Evolutionary conservation across 1,140 invertebrate genomes (phyloP).

Genomic region (Microplitis mediator): DNA sequence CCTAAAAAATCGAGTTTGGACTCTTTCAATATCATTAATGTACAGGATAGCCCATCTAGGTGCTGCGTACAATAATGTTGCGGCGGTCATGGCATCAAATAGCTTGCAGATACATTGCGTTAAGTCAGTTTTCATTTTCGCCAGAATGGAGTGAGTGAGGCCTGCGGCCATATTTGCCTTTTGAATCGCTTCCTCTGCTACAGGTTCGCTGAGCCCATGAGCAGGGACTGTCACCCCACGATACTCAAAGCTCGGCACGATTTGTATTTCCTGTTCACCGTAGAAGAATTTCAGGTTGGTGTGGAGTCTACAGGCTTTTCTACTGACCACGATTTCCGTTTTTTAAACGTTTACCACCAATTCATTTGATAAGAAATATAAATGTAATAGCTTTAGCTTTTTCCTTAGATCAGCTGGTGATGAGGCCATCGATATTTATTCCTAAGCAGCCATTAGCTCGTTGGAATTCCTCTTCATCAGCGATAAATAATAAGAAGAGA

Average conservation of each 20-base stretch:
- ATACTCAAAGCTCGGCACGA: not conserved
- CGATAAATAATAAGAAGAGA: constrained; percentile 28
- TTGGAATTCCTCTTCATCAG: constrained; percentile 29
- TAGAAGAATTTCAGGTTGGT: not conserved
- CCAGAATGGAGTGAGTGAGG: not conserved
- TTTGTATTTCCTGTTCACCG: no score
- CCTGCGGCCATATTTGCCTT: not conserved
- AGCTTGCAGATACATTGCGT: not conserved
- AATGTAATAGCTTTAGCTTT: constrained; percentile 17
- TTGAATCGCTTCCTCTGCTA: not conserved
- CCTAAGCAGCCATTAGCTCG: constrained; percentile 16
- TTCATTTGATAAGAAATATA: constrained; percentile 27
- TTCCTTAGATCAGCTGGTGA: constrained; percentile 18
- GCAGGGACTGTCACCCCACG: not conserved
- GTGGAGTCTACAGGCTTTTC: constrained; percentile 16
- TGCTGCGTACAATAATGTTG: not conserved
- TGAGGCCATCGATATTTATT: constrained; percentile 14
- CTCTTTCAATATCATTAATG: not conserved
- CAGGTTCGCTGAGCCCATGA: not conserved
- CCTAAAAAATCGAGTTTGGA: not conserved
- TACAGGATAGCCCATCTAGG: not conserved
- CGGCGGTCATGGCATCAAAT: not conserved
- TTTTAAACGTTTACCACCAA: constrained; percentile 31
- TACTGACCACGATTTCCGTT: constrained; percentile 31
- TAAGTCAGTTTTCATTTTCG: not conserved